Evolutionary conservation across 1,140 invertebrate species (phyloP).

Genomic region (Anoplolepis gracilipes): DNA sequence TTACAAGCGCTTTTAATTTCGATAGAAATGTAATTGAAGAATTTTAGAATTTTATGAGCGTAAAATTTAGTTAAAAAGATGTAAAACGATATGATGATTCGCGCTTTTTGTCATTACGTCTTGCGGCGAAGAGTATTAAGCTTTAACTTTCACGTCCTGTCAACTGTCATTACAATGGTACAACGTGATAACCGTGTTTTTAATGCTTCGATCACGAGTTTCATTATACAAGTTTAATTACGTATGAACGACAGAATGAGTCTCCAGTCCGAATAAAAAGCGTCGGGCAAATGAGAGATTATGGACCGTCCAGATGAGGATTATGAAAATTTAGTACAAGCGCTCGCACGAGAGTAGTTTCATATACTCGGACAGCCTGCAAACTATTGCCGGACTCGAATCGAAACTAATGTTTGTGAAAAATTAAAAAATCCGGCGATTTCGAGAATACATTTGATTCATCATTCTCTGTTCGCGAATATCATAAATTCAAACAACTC

Average conservation of each 20-base stretch:
- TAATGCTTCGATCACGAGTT: constrained; percentile 35
- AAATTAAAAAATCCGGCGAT: not conserved
- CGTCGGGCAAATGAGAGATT: constrained; percentile 7
- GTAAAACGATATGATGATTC: constrained; percentile 11
- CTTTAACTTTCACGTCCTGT: not conserved
- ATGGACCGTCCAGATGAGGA: not conserved
- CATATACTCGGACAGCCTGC: not conserved
- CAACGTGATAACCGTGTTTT: constrained; percentile 8
- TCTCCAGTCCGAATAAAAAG: constrained; percentile 28
- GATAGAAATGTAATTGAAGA: not conserved
- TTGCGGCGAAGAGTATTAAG: no score
- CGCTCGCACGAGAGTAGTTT: constrained; percentile 20
- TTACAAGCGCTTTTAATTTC: not conserved
- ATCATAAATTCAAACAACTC: not conserved
- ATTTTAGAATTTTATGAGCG: not conserved
- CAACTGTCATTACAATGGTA: constrained; percentile 27
- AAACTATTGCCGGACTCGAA: not conserved
- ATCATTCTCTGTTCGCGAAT: not conserved
- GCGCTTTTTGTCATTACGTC: not conserved
- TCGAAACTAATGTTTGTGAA: not conserved
- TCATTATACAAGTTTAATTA: constrained; percentile 51
- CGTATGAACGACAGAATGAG: constrained; percentile 19
- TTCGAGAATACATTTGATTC: not conserved
- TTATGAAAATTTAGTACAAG: constrained; percentile 46
- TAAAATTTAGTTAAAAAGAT: not conserved